Evolutionary conservation across 2,888 invertebrate genomes (phyloP).

Genomic region (Heterodera filipjevi): DNA sequence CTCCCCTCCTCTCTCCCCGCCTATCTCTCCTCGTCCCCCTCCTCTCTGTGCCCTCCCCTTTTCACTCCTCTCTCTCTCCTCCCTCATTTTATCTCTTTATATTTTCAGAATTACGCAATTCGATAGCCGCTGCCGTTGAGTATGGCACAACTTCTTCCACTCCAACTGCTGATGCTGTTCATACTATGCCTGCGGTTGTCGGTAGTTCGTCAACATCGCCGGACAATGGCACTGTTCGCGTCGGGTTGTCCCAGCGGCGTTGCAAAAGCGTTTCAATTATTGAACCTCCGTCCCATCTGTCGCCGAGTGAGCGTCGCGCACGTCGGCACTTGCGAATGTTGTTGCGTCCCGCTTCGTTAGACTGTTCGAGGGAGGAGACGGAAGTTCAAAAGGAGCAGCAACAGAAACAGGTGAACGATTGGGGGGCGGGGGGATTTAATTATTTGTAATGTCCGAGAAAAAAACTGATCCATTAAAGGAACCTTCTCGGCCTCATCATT

Average conservation of each 20-base stretch:
- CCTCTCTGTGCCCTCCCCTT: too few relatives aligned
- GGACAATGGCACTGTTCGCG: neutral
- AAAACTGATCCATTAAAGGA: neutral
- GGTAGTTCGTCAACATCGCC: neutral
- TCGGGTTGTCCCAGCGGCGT: neutral
- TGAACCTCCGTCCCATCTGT: neutral
- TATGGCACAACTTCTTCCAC: neutral
- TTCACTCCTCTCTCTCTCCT: too few relatives aligned
- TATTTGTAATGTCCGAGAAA: too few relatives aligned
- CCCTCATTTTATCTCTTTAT: neutral
- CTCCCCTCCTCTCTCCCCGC: too few relatives aligned
- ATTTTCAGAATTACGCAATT: constrained; percentile 2
- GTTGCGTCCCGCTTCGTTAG: constrained; percentile 26
- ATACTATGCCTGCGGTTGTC: neutral
- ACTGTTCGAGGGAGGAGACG: neutral
- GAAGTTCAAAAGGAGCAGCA: too few relatives aligned
- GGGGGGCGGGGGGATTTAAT: too few relatives aligned
- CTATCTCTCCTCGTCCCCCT: too few relatives aligned
- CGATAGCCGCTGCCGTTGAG: neutral
- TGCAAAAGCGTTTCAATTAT: neutral
- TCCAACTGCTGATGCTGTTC: neutral
- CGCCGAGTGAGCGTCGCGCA: constrained; percentile 33
- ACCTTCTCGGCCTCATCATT: neutral
- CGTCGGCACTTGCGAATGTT: constrained; percentile 39
- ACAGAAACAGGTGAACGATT: neutral